A percentile compares a stretch with the other conserved stretches of the same genome.
Conservation (phyloP, 2,113 vertebrate species). For the Tringa solitaria region DNA sequence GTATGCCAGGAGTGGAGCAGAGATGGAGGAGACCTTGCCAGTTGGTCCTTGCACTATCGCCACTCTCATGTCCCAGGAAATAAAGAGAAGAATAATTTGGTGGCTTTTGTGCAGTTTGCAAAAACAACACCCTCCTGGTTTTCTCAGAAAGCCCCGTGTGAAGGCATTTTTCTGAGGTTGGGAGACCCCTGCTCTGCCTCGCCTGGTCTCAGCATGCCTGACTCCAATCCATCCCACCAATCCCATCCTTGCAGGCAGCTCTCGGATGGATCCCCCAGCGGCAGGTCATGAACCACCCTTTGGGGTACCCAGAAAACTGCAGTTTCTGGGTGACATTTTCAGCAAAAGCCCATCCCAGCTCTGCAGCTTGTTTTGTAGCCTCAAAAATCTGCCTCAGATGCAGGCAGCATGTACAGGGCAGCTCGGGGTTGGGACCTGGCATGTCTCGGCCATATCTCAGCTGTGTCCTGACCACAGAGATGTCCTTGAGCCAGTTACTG, state of each 20-base stretch:
- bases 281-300: neutral
- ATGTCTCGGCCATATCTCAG: neutral
- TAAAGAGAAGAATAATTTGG: neutral
- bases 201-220: neutral
- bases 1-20: fast-evolving
- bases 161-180: neutral
- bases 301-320: neutral
- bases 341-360: neutral
- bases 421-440: neutral
- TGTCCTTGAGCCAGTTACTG: neutral
- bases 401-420: neutral
- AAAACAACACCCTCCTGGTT: neutral
- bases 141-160: fast-evolving
- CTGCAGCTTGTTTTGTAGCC: neutral
- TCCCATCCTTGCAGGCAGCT: neutral
- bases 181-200: neutral
- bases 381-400: neutral
- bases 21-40: neutral
- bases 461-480: neutral
- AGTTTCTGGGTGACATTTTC: neutral
- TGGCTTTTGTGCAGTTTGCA: neutral
- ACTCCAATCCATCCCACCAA: neutral
- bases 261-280: too few species aligned
- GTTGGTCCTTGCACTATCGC: neutral
- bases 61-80: neutral